Conservation (phyloP, 2,797 vertebrate genomes). For the Poecilia wingei region DNA sequence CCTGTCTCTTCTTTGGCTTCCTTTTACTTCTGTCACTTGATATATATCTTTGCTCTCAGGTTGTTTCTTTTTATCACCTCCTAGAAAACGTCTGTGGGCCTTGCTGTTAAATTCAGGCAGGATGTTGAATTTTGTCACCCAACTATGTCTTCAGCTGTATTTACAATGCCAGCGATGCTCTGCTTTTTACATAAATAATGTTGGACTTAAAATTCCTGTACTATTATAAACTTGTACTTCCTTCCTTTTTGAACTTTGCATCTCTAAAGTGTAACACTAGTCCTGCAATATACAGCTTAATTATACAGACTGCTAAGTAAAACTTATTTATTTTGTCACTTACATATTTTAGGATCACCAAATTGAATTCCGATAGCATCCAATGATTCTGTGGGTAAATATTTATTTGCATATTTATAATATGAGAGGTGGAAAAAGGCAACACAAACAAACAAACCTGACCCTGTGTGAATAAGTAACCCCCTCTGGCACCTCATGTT, state of each 20-base stretch:
- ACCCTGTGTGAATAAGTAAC: neutral
- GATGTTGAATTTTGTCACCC: constrained; percentile 48
- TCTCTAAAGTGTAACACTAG: neutral
- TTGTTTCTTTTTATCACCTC: constrained; percentile 13
- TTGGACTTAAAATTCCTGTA: neutral
- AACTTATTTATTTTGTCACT: neutral
- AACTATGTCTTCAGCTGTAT: constrained; percentile 18
- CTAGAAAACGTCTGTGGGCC: neutral
- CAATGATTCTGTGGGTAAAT: neutral
- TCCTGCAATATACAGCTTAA: neutral
- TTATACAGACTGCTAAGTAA: neutral
- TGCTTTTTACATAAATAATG: neutral
- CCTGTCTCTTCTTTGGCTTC: constrained; percentile 46
- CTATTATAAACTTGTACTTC: neutral
- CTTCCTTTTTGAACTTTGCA: neutral
- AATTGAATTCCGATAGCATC: neutral
- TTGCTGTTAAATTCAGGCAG: constrained; percentile 44
- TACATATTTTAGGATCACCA: neutral
- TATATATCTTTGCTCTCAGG: constrained; percentile 12
- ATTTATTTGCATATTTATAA: neutral
- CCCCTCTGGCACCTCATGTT: neutral
- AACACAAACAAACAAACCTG: neutral
- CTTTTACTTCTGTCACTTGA: constrained; percentile 20
- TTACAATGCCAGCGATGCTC: neutral
- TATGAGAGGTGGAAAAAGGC: neutral